A percentile compares a stretch with the other conserved stretches of the same genome.
Conservation (phyloP, 2,888 invertebrate genomes). For the Drosophila koepferae region DNA sequence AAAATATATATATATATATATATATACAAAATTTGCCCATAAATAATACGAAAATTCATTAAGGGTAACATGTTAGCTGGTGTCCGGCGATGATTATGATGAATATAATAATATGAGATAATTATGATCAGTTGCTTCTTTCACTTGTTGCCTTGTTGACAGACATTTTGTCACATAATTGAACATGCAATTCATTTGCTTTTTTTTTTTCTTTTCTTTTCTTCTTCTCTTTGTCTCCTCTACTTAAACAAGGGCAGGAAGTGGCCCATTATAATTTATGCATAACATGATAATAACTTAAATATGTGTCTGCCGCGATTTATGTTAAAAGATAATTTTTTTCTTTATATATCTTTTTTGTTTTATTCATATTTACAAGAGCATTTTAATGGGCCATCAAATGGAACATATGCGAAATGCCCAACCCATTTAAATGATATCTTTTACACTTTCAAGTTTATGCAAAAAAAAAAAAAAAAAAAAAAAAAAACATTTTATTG, state of each 20-base stretch:
- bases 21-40: slow-evolving; percentile 10
- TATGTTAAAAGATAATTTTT: slow-evolving; percentile 27
- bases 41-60: slow-evolving; percentile 53
- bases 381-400: slow-evolving; percentile 1
- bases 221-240: slow-evolving; percentile 2
- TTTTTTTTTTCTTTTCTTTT: not conserved
- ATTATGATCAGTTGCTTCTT: slow-evolving; percentile 48
- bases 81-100: slow-evolving; percentile 43
- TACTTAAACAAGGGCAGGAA: slow-evolving; percentile 64
- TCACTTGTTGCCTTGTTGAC: slow-evolving; percentile 70
- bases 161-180: slow-evolving; percentile 82
- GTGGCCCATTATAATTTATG: slow-evolving; percentile 63
- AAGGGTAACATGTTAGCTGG: slow-evolving; percentile 49
- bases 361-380: slow-evolving; percentile 33
- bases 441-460: slow-evolving; percentile 24
- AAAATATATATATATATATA: too few species aligned
- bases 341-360: not conserved
- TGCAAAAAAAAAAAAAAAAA: slow-evolving; percentile 5
- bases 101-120: slow-evolving; percentile 27
- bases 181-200: slow-evolving; percentile 60
- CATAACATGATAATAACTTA: slow-evolving; percentile 64
- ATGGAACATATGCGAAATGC: slow-evolving; percentile 16
- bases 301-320: slow-evolving; percentile 28
- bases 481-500: not conserved
- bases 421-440: slow-evolving; percentile 6